Conservation (phyloP, 1,140 invertebrate species). For the Lepeophtheirus salmonis region DNA sequence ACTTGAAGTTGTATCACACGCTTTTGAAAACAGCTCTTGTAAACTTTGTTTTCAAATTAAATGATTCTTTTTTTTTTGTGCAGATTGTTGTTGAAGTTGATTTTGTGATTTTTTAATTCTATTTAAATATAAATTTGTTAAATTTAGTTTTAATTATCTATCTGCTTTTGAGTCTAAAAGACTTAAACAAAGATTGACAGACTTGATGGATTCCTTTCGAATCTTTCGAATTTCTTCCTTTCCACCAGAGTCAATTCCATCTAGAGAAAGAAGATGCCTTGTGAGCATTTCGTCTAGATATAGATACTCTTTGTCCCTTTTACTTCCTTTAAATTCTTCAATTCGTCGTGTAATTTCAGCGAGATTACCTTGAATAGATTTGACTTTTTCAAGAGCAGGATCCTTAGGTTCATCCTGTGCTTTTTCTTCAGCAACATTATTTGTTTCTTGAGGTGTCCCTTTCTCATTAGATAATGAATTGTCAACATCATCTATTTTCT, state of each 20-base stretch:
- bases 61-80: too few relatives aligned
- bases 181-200: constrained; percentile 40
- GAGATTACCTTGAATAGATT: constrained; percentile 56
- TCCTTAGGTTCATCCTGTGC: constrained; percentile 33
- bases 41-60: too few relatives aligned
- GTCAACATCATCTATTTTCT: neutral
- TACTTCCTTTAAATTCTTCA: constrained; percentile 49
- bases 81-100: too few relatives aligned
- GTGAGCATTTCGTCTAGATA: constrained; percentile 88
- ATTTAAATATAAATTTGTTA: too few relatives aligned
- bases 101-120: too few relatives aligned
- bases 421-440: neutral
- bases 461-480: neutral
- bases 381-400: constrained; percentile 49
- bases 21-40: too few relatives aligned
- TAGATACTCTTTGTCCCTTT: constrained; percentile 61
- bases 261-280: constrained; percentile 67
- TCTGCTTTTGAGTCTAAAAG: neutral
- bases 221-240: constrained; percentile 65
- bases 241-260: constrained; percentile 75
- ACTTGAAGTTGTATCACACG: too few relatives aligned
- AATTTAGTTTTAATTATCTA: too few relatives aligned
- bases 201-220: constrained; percentile 64
- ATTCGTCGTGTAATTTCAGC: constrained; percentile 53
- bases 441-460: neutral